Percentiles rank a stretch among this genome's conserved stretches.
These are phyloP conservation scores for Fopius arisanus DNA, from an alignment of 1,140 invertebrate species.

Conservation along the genomic window DNA sequence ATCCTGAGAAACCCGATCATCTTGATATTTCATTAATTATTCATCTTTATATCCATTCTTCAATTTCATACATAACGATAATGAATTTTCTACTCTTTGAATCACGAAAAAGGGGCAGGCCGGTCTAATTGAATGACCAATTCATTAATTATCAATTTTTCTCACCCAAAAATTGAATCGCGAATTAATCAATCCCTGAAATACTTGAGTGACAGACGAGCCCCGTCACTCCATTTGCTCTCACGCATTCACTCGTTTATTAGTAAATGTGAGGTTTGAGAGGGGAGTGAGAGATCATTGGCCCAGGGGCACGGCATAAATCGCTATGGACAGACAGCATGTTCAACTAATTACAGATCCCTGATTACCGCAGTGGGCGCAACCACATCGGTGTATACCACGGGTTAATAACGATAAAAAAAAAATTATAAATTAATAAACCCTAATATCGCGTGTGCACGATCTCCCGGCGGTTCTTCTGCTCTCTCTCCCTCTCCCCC, in stretches of 20 bases:
- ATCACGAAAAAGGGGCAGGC: too few relatives aligned
- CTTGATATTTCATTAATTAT: too few relatives aligned
- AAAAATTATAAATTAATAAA: slow-evolving; percentile 53
- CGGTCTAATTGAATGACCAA: too few relatives aligned
- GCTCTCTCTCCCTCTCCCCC: neutral
- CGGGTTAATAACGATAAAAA: slow-evolving; percentile 57
- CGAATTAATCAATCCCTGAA: neutral
- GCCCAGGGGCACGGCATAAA: slow-evolving; percentile 52
- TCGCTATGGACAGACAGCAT: slow-evolving; percentile 57
- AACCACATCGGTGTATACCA: slow-evolving; percentile 32
- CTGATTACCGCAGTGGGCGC: slow-evolving; percentile 57
- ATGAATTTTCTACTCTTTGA: too few relatives aligned
- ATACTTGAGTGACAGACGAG: slow-evolving; percentile 1
- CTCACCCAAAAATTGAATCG: neutral
- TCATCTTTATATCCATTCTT: too few relatives aligned
- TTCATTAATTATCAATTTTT: too few relatives aligned
- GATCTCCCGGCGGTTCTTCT: neutral
- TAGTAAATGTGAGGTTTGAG: neutral
- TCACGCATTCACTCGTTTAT: slow-evolving; percentile 11
- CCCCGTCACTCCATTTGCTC: neutral
- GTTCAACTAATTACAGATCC: slow-evolving; percentile 62
- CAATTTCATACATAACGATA: too few relatives aligned
- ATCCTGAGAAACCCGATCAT: too few relatives aligned
- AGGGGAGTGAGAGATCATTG: slow-evolving; percentile 27
- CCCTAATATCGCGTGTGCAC: slow-evolving; percentile 5